phyloP scores from a whole-genome alignment of 2,113 vertebrate genomes.

The Mormoops blainvillei region DNA sequence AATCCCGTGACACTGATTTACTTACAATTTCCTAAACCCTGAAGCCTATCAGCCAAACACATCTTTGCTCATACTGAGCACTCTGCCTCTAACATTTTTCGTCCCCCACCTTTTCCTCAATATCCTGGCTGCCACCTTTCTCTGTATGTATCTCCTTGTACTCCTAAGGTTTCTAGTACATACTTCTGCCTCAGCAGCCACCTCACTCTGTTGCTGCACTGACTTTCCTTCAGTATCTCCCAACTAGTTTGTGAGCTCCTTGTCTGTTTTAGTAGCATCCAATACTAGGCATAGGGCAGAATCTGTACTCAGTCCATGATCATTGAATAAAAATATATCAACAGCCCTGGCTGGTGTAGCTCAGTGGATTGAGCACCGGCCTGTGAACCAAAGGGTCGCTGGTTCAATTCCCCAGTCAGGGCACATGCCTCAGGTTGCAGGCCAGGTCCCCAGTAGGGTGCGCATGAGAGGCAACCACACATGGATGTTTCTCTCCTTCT shows the following conservation, averaged over 20 bases:
- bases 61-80: neutral
- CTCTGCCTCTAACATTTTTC: neutral
- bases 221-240: neutral
- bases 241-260: neutral
- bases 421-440: too few species aligned
- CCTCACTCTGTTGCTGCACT: neutral
- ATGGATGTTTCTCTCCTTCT: too few species aligned
- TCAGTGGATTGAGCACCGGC: too few species aligned
- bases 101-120: neutral
- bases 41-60: neutral
- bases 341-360: too few species aligned
- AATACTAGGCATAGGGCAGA: neutral
- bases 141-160: neutral
- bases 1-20: neutral
- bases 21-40: neutral
- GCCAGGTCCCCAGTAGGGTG: too few species aligned
- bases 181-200: neutral
- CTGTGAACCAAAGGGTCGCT: too few species aligned
- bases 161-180: neutral
- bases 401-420: too few species aligned
- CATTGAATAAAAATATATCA: neutral
- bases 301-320: neutral
- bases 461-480: too few species aligned
- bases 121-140: neutral
- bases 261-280: neutral